Conservation (phyloP, 2,888 invertebrate genomes). For the Ennomos quercinarius region DNA sequence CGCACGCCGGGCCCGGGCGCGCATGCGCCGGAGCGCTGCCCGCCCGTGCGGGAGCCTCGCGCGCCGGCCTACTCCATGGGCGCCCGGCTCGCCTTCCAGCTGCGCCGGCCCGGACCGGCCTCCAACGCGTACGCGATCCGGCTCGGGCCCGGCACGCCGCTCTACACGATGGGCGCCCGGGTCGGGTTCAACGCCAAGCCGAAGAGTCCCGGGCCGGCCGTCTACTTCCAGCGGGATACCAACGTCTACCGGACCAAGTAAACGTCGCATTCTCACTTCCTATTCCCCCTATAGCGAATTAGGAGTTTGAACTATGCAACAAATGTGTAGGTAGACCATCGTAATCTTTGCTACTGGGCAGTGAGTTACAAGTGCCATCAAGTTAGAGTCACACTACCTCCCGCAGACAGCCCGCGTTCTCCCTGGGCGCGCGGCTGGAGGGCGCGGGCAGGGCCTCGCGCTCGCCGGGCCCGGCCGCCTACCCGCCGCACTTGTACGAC, state of each 20-base stretch:
- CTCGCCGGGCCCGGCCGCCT: slow-evolving; percentile 74
- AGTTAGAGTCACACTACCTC: no score
- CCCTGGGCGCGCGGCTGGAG: slow-evolving; percentile 65
- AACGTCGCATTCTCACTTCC: slow-evolving; percentile 25
- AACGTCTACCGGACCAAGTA: slow-evolving; percentile 69
- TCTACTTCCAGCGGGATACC: slow-evolving; percentile 76
- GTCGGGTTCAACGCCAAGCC: slow-evolving; percentile 62
- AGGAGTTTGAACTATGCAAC: no score
- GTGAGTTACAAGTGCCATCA: no score
- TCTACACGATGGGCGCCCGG: slow-evolving; percentile 74
- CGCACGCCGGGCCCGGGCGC: slow-evolving; percentile 87
- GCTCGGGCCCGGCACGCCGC: slow-evolving; percentile 76
- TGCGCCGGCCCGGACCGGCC: slow-evolving; percentile 83
- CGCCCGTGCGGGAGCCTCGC: slow-evolving; percentile 78
- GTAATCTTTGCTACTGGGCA: no score
- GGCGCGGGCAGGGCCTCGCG: slow-evolving; percentile 61
- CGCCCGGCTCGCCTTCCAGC: slow-evolving; percentile 70
- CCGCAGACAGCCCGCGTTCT: slow-evolving; percentile 69
- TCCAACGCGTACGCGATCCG: slow-evolving; percentile 85
- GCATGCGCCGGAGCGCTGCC: slow-evolving; percentile 86
- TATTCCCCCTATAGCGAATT: not conserved
- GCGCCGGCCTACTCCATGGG: slow-evolving; percentile 87
- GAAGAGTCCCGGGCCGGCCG: slow-evolving; percentile 82
- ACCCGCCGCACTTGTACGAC: slow-evolving; percentile 80
- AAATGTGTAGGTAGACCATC: no score